Evolutionary conservation across 2,797 vertebrate genomes (phyloP), one percentile per base, ranked within the genome.

Genomic region (Argentina silus): DNA sequence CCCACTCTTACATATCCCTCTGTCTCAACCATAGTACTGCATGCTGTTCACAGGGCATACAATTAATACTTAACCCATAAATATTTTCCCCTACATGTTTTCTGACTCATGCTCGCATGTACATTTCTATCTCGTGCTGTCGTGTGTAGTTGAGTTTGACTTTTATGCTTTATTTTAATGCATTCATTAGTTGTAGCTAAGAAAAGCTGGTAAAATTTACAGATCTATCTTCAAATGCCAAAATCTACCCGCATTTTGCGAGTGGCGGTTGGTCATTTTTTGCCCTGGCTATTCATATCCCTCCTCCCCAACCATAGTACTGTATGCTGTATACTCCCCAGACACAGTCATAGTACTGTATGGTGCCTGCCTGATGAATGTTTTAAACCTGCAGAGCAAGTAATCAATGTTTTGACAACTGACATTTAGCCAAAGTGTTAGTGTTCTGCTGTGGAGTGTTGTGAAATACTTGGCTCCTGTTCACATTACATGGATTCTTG

Each of bases 361-460:
- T n/a, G 21, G 11, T 36, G 27, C 27, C 81, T 56, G 70, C 19
- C 51, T 63, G 27, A 4, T 64, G 27, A 84, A 83, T 80, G 73
- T 78, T 87, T 86, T 78, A 85, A 88, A 90, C 86, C 89, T 76
- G 78, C 78, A 47, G 69, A 83, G 86, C 72, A 73, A 4, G 89
- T 90, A 90, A 93, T 93, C 91, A 89, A 73, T 93, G 90, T 92
- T 93, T 91, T 94, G 92, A 94, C 90, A 90, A 90, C 70, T 92
- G 92, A 91, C 91, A 90, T 92, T 93, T 90, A 78, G 79, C 87
- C 75, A 82, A 78, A 83, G 88, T 81, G 86, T 83, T 89, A 47
- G 14, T 69, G 79, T 79, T 80, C 83, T 81, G 75, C 87, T 69
- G 85, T 87, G 83, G 80, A 78, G 78, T 60, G 88, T 85, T 74